Conservation (phyloP, 2,113 vertebrate genomes). For the Morone chrysops region DNA sequence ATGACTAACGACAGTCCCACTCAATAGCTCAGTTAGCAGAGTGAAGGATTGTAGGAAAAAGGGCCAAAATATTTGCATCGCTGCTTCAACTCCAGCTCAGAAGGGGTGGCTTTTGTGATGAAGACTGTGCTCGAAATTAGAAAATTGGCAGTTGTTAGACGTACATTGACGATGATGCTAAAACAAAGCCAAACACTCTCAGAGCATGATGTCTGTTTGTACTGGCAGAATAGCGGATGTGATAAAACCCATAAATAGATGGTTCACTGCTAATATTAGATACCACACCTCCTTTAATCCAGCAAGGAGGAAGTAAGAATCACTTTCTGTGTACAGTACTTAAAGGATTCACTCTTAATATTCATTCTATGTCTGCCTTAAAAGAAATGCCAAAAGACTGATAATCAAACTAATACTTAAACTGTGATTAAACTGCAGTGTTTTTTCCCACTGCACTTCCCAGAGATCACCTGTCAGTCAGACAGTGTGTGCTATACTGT, state of each 20-base stretch:
- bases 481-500: not conserved
- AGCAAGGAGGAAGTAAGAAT: not conserved
- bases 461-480: not conserved
- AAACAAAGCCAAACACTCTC: not conserved
- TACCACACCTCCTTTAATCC: not conserved
- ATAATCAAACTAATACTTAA: not conserved
- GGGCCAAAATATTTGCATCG: not conserved
- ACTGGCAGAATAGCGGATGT: not conserved
- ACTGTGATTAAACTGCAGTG: not conserved
- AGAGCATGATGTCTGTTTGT: not conserved
- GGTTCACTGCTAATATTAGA: not conserved
- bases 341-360: not conserved
- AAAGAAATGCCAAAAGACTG: not conserved
- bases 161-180: not conserved
- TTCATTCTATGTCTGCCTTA: not conserved
- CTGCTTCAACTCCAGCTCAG: constrained; percentile 6
- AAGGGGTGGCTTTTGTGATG: not conserved
- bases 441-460: not conserved
- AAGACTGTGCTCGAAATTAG: not conserved
- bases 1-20: constrained; percentile 47
- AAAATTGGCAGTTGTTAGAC: not conserved
- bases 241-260: not conserved
- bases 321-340: not conserved
- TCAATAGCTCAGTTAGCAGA: constrained; percentile 92
- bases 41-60: constrained; percentile 86